phyloP scores from a whole-genome alignment of 2,797 vertebrate genomes.

The Brachymystax lenok region DNA sequence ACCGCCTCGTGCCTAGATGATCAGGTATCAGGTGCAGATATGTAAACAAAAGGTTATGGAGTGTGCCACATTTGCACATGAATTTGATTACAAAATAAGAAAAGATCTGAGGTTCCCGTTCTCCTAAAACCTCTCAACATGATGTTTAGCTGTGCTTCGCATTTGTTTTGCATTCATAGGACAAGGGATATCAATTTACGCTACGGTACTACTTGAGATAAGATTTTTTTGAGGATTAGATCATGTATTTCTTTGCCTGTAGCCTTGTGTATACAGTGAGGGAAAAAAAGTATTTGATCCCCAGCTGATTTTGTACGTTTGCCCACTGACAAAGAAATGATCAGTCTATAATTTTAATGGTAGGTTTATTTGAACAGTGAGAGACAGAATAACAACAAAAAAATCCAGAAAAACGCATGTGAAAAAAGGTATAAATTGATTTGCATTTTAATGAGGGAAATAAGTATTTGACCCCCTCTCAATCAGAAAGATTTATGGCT shows the following conservation, averaged over 20 bases:
- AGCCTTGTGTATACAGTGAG: not conserved
- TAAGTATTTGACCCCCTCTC: no score
- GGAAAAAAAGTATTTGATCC: no score
- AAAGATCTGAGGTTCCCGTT: not conserved
- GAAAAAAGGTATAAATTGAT: no score
- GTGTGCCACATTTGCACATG: not conserved
- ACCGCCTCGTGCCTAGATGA: slow-evolving; percentile 29
- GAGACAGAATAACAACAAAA: no score
- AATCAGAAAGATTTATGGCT: no score
- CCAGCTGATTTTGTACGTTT: no score
- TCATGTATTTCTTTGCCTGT: not conserved
- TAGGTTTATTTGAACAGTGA: no score
- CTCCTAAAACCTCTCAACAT: not conserved
- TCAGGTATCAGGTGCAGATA: slow-evolving; percentile 47
- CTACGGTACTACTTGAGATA: not conserved
- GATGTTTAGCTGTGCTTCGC: not conserved
- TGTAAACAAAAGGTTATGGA: not conserved
- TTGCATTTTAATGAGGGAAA: no score
- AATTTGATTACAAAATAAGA: not conserved
- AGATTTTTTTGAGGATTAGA: not conserved
- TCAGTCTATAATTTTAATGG: no score
- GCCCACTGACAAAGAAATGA: no score
- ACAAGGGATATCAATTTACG: not conserved
- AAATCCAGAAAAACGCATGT: no score
- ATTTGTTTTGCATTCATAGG: not conserved